phyloP scores from a whole-genome alignment of 2,113 vertebrate species.

The Brachypodius melanocephalos region DNA sequence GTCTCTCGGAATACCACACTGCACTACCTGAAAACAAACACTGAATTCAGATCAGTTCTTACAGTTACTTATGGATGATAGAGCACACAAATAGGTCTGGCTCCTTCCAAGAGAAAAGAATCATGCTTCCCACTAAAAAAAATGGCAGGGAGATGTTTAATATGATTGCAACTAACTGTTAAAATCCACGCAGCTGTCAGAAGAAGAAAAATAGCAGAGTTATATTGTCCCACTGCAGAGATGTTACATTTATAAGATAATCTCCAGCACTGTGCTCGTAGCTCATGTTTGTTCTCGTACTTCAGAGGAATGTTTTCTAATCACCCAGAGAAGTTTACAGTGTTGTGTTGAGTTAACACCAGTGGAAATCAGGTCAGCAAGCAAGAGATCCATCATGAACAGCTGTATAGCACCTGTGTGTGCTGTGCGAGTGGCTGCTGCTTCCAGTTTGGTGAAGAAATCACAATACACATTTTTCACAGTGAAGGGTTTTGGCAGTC shows the following conservation, averaged over 20 bases:
- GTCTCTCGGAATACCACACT: neutral
- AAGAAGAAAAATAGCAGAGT: neutral
- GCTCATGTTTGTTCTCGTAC: neutral
- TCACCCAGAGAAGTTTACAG: neutral
- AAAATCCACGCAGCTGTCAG: neutral
- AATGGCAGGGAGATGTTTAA: neutral
- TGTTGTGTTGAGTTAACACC: neutral
- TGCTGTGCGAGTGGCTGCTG: neutral
- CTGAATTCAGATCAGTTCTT: neutral
- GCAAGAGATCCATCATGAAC: neutral
- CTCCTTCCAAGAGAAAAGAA: neutral
- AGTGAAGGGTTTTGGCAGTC: neutral
- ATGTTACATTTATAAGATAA: neutral
- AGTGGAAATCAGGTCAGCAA: constrained; percentile 4
- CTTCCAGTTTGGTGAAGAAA: neutral
- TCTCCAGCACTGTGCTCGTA: neutral
- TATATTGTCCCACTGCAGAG: neutral
- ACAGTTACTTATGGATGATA: neutral
- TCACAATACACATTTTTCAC: neutral
- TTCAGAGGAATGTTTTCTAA: constrained; percentile 32
- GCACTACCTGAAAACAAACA: neutral
- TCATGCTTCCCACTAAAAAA: neutral
- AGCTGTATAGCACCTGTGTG: neutral
- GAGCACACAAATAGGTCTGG: neutral
- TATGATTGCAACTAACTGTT: neutral